Conservation (phyloP, 2,113 vertebrate species). For the Hypomesus transpacificus region DNA sequence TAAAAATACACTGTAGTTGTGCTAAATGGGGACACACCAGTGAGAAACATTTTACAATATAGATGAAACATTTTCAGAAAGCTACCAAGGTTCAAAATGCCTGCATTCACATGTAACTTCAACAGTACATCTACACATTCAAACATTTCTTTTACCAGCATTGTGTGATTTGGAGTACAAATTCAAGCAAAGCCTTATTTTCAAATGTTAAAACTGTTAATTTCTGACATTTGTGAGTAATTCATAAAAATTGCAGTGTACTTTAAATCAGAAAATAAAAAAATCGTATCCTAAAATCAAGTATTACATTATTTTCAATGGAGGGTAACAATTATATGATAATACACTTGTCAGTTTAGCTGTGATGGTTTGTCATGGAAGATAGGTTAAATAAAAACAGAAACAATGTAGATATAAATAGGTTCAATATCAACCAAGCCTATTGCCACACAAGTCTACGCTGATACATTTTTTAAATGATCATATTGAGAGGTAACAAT, state of each 20-base stretch:
- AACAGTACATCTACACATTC: conserved; percentile 15
- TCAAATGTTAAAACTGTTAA: conserved; percentile 17
- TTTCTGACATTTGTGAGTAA: conserved; percentile 19
- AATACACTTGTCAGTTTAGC: background rate
- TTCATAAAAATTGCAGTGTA: conserved; percentile 55
- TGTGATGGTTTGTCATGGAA: too few relatives aligned
- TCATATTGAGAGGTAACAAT: too few relatives aligned
- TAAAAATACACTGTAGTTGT: conserved; percentile 8
- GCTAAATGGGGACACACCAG: background rate
- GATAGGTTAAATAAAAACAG: too few relatives aligned
- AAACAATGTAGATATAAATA: too few relatives aligned
- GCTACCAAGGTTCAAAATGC: background rate
- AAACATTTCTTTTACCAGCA: conserved; percentile 31
- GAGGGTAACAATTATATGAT: too few relatives aligned
- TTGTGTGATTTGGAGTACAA: conserved; percentile 54
- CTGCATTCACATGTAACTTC: background rate
- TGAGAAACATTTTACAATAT: background rate
- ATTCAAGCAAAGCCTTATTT: conserved; percentile 33
- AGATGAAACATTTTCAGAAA: background rate
- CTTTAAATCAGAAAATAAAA: conserved; percentile 43
- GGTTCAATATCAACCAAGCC: too few relatives aligned
- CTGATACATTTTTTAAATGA: too few relatives aligned
- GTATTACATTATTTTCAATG: background rate
- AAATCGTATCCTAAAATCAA: conserved; percentile 24
- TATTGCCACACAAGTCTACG: too few relatives aligned